These are phyloP conservation scores for Bombus difficillimus DNA, from an alignment of 1,140 invertebrate species.

Conservation along the genomic window DNA sequence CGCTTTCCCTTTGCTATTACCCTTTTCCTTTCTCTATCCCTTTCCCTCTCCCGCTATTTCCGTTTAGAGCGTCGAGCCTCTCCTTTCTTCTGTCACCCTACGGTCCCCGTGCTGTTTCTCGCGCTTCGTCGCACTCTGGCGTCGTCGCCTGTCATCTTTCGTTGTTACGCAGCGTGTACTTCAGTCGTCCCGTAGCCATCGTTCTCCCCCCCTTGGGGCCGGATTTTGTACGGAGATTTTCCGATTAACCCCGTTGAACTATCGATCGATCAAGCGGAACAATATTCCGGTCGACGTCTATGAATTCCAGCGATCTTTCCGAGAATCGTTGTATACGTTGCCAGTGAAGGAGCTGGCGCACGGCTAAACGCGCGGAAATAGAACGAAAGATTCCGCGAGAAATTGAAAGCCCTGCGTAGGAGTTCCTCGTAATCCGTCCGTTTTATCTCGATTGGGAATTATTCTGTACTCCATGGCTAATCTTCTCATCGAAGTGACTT, in stretches of 20 bases:
- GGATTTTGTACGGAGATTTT: conserved; percentile 66
- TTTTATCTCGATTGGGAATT: background rate
- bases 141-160: conserved; percentile 43
- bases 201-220: conserved; percentile 10
- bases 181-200: background rate
- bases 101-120: background rate
- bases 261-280: conserved; percentile 61
- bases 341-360: background rate
- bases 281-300: conserved; percentile 45
- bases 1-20: background rate
- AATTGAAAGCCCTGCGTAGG: conserved; percentile 6
- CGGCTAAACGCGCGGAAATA: background rate
- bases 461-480: background rate
- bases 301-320: conserved; percentile 44
- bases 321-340: background rate
- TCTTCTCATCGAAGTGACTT: background rate
- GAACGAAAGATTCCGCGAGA: background rate
- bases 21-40: background rate
- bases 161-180: conserved; percentile 47
- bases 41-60: background rate
- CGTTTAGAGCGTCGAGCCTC: background rate
- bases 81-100: background rate
- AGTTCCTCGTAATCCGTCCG: no score
- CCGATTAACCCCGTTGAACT: conserved; percentile 68
- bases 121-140: background rate